phyloP scores from a whole-genome alignment of 2,113 vertebrate genomes.

The Pangasianodon hypophthalmus region DNA sequence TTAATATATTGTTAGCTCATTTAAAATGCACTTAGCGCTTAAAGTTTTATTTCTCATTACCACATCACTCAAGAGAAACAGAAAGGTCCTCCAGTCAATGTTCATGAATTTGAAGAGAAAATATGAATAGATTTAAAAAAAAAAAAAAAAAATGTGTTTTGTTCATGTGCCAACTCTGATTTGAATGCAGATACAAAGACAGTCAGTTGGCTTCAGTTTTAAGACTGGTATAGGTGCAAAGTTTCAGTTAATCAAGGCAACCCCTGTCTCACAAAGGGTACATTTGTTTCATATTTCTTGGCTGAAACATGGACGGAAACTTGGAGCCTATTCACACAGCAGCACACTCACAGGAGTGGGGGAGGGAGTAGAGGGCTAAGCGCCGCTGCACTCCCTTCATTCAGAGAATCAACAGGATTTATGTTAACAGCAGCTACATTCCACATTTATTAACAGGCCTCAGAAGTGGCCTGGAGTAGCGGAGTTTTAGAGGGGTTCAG shows the following conservation, averaged over 20 bases:
- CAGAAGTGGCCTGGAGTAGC: constrained; percentile 25
- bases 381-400: constrained; percentile 44
- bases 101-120: background rate
- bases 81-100: background rate
- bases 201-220: constrained; percentile 1
- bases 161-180: background rate
- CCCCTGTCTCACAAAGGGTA: constrained; percentile 55
- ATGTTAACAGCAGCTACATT: constrained; percentile 52
- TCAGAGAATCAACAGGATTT: constrained; percentile 53
- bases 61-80: background rate
- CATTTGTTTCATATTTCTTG: constrained; percentile 62
- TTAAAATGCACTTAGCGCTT: background rate
- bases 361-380: constrained; percentile 11
- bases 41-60: background rate
- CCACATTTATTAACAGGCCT: constrained; percentile 53
- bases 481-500: background rate
- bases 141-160: background rate
- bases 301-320: constrained; percentile 53
- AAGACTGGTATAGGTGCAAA: constrained; percentile 40
- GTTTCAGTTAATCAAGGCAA: constrained; percentile 56
- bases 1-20: background rate
- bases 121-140: background rate
- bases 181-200: constrained; percentile 23
- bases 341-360: constrained; percentile 38
- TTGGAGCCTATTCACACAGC: constrained; percentile 56